Conservation (phyloP, 2,113 vertebrate species). For the Gavia stellata region DNA sequence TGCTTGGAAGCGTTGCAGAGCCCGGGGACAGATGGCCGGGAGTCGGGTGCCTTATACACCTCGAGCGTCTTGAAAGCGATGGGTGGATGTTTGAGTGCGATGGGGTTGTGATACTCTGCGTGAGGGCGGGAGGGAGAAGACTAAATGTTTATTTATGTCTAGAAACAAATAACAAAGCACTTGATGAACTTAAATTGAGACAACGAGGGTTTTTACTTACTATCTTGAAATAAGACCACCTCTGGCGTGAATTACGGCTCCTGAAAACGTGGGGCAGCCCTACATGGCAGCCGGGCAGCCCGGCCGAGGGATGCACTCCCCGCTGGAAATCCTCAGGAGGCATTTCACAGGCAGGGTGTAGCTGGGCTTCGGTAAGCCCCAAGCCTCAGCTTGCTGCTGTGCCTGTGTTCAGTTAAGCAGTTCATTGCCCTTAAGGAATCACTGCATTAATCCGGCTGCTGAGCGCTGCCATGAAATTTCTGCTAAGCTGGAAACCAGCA, state of each 20-base stretch:
- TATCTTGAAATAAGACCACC: not conserved
- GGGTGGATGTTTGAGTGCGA: rapidly evolving
- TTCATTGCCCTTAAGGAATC: not conserved
- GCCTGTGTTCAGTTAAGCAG: not conserved
- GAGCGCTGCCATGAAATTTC: not conserved
- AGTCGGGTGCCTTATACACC: rapidly evolving
- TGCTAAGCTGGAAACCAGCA: not conserved
- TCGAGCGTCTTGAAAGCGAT: not conserved
- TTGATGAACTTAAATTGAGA: not conserved
- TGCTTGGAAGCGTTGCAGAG: not conserved
- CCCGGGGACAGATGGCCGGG: not conserved
- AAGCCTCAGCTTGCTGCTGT: not conserved
- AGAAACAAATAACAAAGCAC: not conserved
- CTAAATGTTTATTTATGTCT: not conserved
- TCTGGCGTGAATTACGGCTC: not conserved
- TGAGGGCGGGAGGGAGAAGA: not conserved
- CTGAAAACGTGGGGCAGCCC: not conserved
- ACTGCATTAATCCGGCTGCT: not conserved
- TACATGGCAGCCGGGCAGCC: rapidly evolving
- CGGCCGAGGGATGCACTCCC: not conserved
- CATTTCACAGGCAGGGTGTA: too few species aligned
- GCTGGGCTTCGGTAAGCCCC: not conserved
- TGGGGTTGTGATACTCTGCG: not conserved
- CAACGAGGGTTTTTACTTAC: not conserved
- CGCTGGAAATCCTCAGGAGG: not conserved